Evolutionary conservation across 1,140 invertebrate genomes (phyloP).

Genomic region (fruit fly (Drosophila melanogaster)): Release_6_plus_ISO1_MT NT_033779.5:19484001-19484500

Average conservation of each 20-base stretch:
- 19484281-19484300: constrained; percentile 44
- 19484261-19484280: constrained; percentile 61
- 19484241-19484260: constrained; percentile 73
- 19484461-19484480: constrained; percentile 5
- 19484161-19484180: constrained; percentile 46
- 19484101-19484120: constrained; percentile 97
- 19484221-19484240: constrained; percentile 61
- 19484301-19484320: constrained; percentile 55
- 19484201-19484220: constrained; percentile 66
- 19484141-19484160: constrained; percentile 87
- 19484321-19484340: constrained; percentile 58
- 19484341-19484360: constrained; percentile 63
- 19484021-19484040: constrained; percentile 45
- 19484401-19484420: constrained; percentile 64
- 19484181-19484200: background rate
- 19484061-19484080: constrained; percentile 45
- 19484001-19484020: constrained; percentile 85
- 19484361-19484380: constrained; percentile 56
- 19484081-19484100: constrained; percentile 92
- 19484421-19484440: constrained; percentile 53
- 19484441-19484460: constrained; percentile 69
- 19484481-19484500: background rate
- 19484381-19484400: constrained; percentile 57
- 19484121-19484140: constrained; percentile 92
- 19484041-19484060: constrained; percentile 6